A percentile compares a stretch with the other conserved stretches of the same genome.
These are phyloP conservation scores for Chlorospingus flavigularis DNA, from an alignment of 2,797 vertebrate genomes.

Conservation along the genomic window DNA sequence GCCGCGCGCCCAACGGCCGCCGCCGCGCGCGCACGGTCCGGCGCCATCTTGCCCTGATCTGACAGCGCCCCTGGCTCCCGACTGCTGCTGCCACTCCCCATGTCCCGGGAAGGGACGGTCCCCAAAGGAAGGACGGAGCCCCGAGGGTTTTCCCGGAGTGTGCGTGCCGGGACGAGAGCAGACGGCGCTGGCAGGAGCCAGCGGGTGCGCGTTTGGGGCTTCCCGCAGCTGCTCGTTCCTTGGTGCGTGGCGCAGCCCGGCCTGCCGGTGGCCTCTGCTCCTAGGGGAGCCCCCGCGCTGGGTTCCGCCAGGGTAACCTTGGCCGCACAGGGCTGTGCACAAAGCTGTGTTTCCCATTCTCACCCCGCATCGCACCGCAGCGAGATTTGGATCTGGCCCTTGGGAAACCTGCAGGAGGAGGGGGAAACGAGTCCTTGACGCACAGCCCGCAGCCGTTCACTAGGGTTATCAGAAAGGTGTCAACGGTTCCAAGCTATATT, in stretches of 20 bases:
- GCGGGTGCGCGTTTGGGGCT: fast-evolving
- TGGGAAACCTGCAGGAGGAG: no score
- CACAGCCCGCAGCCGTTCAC: fast-evolving
- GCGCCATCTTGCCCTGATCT: background rate
- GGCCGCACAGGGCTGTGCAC: fast-evolving
- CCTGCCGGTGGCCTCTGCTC: fast-evolving
- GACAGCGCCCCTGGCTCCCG: background rate
- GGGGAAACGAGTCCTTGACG: fast-evolving
- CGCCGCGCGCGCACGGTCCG: no score
- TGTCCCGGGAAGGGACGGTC: fast-evolving
- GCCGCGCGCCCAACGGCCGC: background rate
- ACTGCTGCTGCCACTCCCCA: fast-evolving
- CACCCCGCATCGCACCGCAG: fast-evolving
- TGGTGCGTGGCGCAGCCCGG: background rate
- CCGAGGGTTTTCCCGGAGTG: no score
- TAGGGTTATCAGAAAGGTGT: fast-evolving
- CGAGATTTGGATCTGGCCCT: fast-evolving
- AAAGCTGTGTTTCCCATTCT: fast-evolving
- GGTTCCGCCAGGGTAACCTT: fast-evolving
- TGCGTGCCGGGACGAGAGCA: fast-evolving
- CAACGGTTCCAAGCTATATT: fast-evolving
- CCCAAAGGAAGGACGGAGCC: no score
- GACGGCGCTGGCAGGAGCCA: background rate
- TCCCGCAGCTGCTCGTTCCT: fast-evolving
- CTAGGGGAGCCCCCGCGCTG: fast-evolving